Evolutionary conservation across 1,140 invertebrate genomes (phyloP), one percentile per base, ranked within the genome.

Genomic region (Gerris buenoi): DNA sequence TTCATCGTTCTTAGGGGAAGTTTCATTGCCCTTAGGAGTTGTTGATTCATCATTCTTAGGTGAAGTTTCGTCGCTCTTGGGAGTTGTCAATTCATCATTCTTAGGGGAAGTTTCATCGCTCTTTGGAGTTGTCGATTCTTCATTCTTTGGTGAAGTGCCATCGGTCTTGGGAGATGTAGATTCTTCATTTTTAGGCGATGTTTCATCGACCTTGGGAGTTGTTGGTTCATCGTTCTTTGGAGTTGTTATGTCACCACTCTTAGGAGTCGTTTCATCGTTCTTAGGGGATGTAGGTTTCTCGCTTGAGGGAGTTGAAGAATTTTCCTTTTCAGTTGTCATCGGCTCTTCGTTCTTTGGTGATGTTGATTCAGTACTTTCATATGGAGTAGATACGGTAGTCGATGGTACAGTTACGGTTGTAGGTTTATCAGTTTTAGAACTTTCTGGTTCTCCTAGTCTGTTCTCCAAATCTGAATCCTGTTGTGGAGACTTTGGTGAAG

Each of bases 11-110:
- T 46, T 10, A 18, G 33, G 5, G 18, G 33, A 18, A 10, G 33
- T 10, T 46, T 46, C 33, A 18, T 46, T 46, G 18, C 18, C 33
- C 33, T 46, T 46, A 10, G 33, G 33, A 46, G 33, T 10, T 46
- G 33, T 46, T 46, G 33, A 46, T 60, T 60, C 58, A 13, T 60
- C 58, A 60, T 60, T 60, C 23, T 60, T 60, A 13, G 58, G 58
- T 60, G 58, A 22, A 22, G 58, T 60, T 46, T 46, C 33, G 18
- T 46, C 33, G 5, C 5, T 18, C 23, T 60, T 60, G 5, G 58
- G 58, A 3, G 15, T 60, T 60, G 58, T 60, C 23, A 22, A 25
- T 60, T 60, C 58, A 3, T 60, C 58, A 15, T 13, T 60, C 58
- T 60, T 60, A 14, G 58, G 58, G 23, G 58, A 22, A 5, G 58